phyloP scores from a whole-genome alignment of 2,888 invertebrate species.

The Macrophya alboannulata region DNA sequence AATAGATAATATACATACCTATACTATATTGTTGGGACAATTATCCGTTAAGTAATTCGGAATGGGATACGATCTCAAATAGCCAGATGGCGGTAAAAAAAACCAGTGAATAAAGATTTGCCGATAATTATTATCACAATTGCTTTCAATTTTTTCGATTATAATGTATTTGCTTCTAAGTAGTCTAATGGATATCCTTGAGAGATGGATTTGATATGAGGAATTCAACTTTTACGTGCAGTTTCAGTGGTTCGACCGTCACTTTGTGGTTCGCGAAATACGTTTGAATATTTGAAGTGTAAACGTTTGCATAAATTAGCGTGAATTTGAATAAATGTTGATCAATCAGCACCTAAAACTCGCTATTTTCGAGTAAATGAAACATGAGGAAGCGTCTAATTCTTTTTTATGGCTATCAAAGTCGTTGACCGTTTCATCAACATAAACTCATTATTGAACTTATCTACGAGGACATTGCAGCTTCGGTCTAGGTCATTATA shows the following conservation, averaged over 20 bases:
- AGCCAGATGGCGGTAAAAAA: background rate
- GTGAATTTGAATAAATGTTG: background rate
- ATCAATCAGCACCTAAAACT: background rate
- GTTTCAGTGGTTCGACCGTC: background rate
- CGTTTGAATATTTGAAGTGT: background rate
- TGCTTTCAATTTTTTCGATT: background rate
- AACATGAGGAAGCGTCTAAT: background rate
- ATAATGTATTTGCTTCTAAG: background rate
- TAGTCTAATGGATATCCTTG: background rate
- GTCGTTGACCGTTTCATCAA: background rate
- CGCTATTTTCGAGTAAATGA: background rate
- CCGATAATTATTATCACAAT: background rate
- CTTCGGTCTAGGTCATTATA: background rate
- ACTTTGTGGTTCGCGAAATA: background rate
- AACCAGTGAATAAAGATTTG: background rate
- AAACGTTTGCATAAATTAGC: background rate
- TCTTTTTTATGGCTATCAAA: background rate
- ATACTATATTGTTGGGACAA: background rate
- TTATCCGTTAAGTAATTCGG: constrained; percentile 9
- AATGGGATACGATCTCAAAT: constrained; percentile 12
- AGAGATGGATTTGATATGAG: background rate
- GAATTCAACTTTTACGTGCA: background rate
- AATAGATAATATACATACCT: constrained; percentile 11
- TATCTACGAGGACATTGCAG: background rate
- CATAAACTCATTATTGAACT: background rate